A percentile compares a stretch with the other conserved stretches of the same genome.
Conservation (phyloP, 1,140 invertebrate genomes). For the Bradysia coprophila region DNA sequence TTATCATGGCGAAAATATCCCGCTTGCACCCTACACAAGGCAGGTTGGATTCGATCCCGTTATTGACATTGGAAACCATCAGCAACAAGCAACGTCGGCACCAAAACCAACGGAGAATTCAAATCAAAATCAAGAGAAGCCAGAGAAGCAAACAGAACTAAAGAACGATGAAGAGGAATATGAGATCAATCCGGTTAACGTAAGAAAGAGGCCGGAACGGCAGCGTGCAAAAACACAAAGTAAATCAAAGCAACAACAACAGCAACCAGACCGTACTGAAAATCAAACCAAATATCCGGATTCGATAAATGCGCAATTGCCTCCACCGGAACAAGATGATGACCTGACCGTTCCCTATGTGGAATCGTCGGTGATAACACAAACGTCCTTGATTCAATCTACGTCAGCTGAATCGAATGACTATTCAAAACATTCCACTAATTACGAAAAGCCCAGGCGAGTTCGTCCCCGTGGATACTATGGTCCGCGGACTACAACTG, state of each 20-base stretch:
- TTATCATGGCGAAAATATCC: conserved; percentile 8
- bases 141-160: conserved; percentile 1
- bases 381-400: neutral
- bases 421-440: neutral
- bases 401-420: neutral
- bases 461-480: neutral
- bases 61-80: too few species aligned
- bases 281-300: conserved; percentile 6
- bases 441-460: neutral
- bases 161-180: conserved; percentile 4
- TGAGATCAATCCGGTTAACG: too few species aligned
- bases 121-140: neutral
- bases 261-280: neutral
- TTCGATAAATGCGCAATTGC: conserved; percentile 17
- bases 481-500: conserved; percentile 7
- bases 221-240: neutral
- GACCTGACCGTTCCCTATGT: conserved; percentile 13
- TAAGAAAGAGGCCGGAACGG: neutral
- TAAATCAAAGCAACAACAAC: neutral
- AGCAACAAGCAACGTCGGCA: too few species aligned
- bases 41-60: too few species aligned
- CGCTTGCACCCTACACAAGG: neutral
- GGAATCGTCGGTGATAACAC: conserved; percentile 3
- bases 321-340: conserved; percentile 9
- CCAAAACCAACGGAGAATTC: too few species aligned